Percentiles rank a stretch among this genome's conserved stretches.
Conservation (phyloP, 2,888 invertebrate species). For the Lagria hirta region DNA sequence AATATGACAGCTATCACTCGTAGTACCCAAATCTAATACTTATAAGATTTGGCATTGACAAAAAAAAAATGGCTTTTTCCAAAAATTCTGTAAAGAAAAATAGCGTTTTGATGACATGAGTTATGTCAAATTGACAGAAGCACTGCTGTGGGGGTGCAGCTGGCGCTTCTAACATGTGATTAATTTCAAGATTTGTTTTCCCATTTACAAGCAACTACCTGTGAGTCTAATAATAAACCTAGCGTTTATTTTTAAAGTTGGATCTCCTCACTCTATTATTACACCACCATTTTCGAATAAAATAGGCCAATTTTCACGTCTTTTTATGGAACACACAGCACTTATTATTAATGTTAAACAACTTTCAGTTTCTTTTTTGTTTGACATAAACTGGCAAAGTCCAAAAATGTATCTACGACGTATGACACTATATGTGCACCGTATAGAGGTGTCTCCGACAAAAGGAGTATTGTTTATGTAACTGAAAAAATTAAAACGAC, state of each 20-base stretch:
- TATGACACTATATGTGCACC: no score
- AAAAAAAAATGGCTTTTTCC: no score
- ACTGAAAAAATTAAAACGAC: slow-evolving; percentile 20
- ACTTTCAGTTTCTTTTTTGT: no score
- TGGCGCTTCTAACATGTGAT: slow-evolving; percentile 8
- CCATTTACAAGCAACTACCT: no score
- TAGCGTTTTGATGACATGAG: slow-evolving; percentile 2
- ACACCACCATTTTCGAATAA: not conserved
- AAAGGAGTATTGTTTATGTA: slow-evolving; percentile 19
- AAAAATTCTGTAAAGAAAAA: no score
- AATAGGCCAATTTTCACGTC: not conserved
- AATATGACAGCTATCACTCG: slow-evolving; percentile 5
- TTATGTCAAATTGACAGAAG: slow-evolving; percentile 4
- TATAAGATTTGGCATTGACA: no score
- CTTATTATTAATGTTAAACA: no score
- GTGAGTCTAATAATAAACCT: slow-evolving; percentile 10
- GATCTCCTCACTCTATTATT: slow-evolving; percentile 3
- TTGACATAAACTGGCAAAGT: slow-evolving; percentile 2
- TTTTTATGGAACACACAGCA: no score
- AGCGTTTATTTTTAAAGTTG: slow-evolving; percentile 13
- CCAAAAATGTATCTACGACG: not conserved
- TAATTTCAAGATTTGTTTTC: slow-evolving; percentile 7
- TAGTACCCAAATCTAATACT: not conserved
- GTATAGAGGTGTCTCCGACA: no score
- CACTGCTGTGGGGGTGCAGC: no score